phyloP scores from a whole-genome alignment of 1,140 invertebrate species.

The Drosophila setifemur region DNA sequence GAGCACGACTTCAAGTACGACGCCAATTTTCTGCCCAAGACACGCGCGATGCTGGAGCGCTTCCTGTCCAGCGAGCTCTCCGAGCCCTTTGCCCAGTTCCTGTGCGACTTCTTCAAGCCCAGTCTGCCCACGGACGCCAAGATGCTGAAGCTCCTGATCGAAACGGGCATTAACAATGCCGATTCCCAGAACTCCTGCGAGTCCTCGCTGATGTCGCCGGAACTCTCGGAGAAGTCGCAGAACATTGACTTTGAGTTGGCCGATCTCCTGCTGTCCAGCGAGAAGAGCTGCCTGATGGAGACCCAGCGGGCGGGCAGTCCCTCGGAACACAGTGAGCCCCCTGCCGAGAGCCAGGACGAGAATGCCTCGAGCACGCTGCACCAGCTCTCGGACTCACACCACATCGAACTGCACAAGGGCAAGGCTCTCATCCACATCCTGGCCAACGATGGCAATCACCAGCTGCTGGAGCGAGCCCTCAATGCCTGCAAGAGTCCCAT shows the following conservation, averaged over 20 bases:
- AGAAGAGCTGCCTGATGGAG: slow-evolving; percentile 75
- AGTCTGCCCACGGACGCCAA: slow-evolving; percentile 85
- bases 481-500: slow-evolving; percentile 84
- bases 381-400: slow-evolving; percentile 78
- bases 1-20: slow-evolving; percentile 80
- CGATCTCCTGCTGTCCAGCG: slow-evolving; percentile 75
- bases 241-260: slow-evolving; percentile 82
- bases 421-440: slow-evolving; percentile 89
- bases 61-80: slow-evolving; percentile 72
- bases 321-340: slow-evolving; percentile 80
- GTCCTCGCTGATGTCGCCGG: slow-evolving; percentile 79
- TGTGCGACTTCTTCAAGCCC: slow-evolving; percentile 83
- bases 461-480: slow-evolving; percentile 86
- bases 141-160: slow-evolving; percentile 86
- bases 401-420: slow-evolving; percentile 85
- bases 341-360: slow-evolving; percentile 73
- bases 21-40: slow-evolving; percentile 74
- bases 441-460: slow-evolving; percentile 89
- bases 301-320: slow-evolving; percentile 75
- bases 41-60: slow-evolving; percentile 68
- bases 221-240: slow-evolving; percentile 78
- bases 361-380: slow-evolving; percentile 74
- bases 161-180: slow-evolving; percentile 85
- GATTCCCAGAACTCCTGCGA: slow-evolving; percentile 78
- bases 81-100: slow-evolving; percentile 74